Evolutionary conservation across 2,113 vertebrate species (phyloP).

Genomic region (Sebastes schlegelii): DNA sequence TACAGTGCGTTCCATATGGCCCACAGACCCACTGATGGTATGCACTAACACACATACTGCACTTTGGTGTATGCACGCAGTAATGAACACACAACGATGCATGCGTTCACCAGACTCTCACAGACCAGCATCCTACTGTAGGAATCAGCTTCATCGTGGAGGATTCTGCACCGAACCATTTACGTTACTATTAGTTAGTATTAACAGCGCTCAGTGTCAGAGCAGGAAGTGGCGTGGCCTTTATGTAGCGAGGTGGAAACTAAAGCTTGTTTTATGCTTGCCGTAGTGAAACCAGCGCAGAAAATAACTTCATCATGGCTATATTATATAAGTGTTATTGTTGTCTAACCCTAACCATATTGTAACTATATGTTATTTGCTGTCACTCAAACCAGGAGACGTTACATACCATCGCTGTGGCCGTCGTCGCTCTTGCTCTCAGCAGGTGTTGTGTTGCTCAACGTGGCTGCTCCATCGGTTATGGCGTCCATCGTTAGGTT

Average conservation of each 20-base stretch:
- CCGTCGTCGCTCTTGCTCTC: too few relatives aligned
- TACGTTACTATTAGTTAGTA: too few relatives aligned
- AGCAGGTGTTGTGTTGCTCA: too few relatives aligned
- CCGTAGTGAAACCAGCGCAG: too few relatives aligned
- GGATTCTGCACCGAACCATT: not conserved
- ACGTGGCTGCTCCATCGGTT: too few relatives aligned
- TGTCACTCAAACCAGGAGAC: too few relatives aligned
- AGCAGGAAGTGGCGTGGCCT: not conserved
- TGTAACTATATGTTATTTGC: not conserved
- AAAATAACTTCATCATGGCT: too few relatives aligned
- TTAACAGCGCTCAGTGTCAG: not conserved
- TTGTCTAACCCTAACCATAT: not conserved
- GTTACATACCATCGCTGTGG: too few relatives aligned
- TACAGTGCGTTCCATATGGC: conserved; percentile 61
- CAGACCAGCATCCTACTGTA: not conserved
- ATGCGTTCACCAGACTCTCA: conserved; percentile 13
- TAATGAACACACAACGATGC: conserved; percentile 25
- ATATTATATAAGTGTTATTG: not conserved
- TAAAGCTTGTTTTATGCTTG: too few relatives aligned
- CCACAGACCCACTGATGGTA: conserved; percentile 38
- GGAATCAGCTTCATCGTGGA: not conserved
- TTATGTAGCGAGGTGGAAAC: too few relatives aligned
- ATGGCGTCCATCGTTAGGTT: too few relatives aligned
- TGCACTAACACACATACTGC: conserved; percentile 43
- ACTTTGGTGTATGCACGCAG: conserved; percentile 2